These are phyloP conservation scores for Semnornis frantzii DNA, from an alignment of 2,113 vertebrate species.

Conservation along the genomic window DNA sequence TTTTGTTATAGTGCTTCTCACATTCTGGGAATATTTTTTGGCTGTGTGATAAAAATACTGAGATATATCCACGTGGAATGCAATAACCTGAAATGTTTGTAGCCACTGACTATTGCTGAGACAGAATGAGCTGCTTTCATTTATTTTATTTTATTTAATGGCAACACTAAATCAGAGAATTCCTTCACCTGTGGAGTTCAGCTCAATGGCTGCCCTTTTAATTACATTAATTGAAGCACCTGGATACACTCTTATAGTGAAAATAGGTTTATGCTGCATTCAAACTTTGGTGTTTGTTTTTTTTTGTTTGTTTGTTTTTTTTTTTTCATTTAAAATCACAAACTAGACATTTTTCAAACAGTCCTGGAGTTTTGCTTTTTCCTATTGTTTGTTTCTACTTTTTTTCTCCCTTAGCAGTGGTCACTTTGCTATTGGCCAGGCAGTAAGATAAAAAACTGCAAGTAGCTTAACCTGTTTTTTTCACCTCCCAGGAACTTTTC, in stretches of 20 bases:
- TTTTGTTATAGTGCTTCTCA: not conserved
- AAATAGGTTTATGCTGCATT: not conserved
- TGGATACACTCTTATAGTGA: not conserved
- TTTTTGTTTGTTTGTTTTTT: too few species aligned
- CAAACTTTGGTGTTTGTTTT: not conserved
- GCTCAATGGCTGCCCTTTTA: not conserved
- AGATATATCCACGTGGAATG: not conserved
- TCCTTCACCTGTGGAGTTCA: not conserved
- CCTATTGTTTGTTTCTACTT: not conserved
- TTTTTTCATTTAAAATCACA: not conserved
- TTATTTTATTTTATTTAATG: not conserved
- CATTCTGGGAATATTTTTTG: not conserved
- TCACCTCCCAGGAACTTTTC: not conserved
- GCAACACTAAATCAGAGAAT: not conserved
- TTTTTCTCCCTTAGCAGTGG: not conserved
- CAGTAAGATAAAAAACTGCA: not conserved
- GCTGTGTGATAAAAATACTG: not conserved
- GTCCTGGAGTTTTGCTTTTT: not conserved
- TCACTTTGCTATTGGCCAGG: not conserved
- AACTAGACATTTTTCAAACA: not conserved
- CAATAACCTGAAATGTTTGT: not conserved
- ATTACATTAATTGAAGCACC: not conserved
- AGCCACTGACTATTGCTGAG: not conserved
- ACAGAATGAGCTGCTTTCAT: not conserved
- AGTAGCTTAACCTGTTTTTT: not conserved